Base-by-base conservation (phyloP, 2,888 invertebrate species). In the Drosophila recens region DNA sequence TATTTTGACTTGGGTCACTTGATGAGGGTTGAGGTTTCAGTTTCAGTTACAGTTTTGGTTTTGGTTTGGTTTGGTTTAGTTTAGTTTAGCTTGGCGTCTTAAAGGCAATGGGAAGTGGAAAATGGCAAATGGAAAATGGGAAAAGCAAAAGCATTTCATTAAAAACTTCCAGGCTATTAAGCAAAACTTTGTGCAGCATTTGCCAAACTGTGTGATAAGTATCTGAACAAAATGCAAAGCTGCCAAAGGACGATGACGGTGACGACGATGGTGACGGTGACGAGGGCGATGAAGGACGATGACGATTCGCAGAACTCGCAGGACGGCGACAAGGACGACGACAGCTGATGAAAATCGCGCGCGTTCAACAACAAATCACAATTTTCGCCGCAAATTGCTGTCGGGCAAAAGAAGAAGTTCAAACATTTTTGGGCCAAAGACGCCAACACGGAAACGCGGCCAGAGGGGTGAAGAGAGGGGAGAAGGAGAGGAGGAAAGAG, bases 111-210 rank as follows among this genome's bases (percentile, higher is more conserved):
- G 20, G 30, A n/a, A 48, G 33, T 59, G 61, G 33, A 20, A 46
- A 51, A 49, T 45, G 52, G 43, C 15, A 43, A 40, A 53, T 23
- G 48, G 63, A 27, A 54, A 67, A 43, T 38, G 56, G 48, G 27
- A 64, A 30, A 30, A 30, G 30, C 30, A 30, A 30, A 30, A 30
- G 87, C 86, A 85, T 87, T 87, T 87, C 86, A 87, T 87, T 87
- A 87, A 87, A 87, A 87, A 87, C 86, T 87, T 87, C 86, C 86
- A 87, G 89, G 86, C 86, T 87, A 87, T 87, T 87, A 87, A 87
- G 86, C 86, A 87, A 87, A 85, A 87, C 86, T 87, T 89, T 87
- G 89, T 87, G 89, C 84, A 87, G 84, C 89, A 89, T 89, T 89
- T 83, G 88, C 86, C 85, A 89, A 85, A 87, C 89, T 89, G 86